phyloP scores from a whole-genome alignment of 2,888 invertebrate genomes.

The Macaria notata region DNA sequence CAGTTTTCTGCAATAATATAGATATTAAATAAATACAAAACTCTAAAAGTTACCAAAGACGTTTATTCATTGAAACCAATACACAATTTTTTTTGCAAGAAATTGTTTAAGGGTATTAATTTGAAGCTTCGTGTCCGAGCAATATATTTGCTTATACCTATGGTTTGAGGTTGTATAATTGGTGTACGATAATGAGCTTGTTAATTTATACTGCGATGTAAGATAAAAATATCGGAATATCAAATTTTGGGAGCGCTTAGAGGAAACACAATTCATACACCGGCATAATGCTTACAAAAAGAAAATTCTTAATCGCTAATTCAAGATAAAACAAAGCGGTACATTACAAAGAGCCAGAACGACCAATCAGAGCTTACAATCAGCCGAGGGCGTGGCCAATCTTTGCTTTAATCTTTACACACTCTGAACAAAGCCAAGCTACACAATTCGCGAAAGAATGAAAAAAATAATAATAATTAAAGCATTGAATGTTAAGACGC shows the following conservation, averaged over 20 bases:
- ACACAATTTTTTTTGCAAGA: too few species aligned
- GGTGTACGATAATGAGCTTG: too few species aligned
- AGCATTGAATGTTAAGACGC: conserved; percentile 50
- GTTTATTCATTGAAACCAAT: too few species aligned
- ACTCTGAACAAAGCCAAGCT: conserved; percentile 62
- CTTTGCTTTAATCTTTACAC: conserved; percentile 60
- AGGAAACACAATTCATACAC: conserved; percentile 17
- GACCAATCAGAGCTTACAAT: conserved; percentile 65
- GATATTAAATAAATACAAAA: too few species aligned
- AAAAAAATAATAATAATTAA: conserved; percentile 64
- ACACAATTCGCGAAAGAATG: conserved; percentile 63
- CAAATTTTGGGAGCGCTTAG: conserved; percentile 7
- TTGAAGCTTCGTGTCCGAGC: too few species aligned
- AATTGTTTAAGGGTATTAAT: too few species aligned
- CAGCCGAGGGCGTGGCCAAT: conserved; percentile 67
- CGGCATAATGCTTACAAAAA: conserved; percentile 23
- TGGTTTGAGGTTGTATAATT: too few species aligned
- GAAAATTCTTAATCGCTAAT: conserved; percentile 53
- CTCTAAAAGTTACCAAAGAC: too few species aligned
- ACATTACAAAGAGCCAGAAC: conserved; percentile 60
- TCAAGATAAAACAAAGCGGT: conserved; percentile 67
- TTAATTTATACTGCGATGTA: too few species aligned
- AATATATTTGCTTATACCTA: too few species aligned
- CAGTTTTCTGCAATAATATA: too few species aligned
- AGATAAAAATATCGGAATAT: too few species aligned